A percentile compares a stretch with the other conserved stretches of the same genome.
These are phyloP conservation scores for Xyrichtys novacula DNA, from an alignment of 2,797 vertebrate species.

Conservation along the genomic window DNA sequence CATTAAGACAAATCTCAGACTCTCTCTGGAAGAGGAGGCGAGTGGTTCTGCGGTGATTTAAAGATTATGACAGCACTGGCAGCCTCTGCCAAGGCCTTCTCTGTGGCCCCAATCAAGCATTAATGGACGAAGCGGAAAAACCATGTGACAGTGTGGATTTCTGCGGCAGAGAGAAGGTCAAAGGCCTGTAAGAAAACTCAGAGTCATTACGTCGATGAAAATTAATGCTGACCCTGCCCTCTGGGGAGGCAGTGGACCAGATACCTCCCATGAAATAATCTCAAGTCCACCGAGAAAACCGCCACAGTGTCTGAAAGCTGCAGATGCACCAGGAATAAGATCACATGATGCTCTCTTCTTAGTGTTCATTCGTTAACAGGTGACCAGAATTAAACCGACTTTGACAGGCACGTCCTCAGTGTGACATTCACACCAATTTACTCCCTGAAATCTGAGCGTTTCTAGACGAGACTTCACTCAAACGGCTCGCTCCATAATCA, in stretches of 20 bases:
- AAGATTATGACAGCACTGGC: conserved; percentile 17
- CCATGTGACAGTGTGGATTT: conserved; percentile 22
- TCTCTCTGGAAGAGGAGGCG: not conserved
- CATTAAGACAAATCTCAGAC: conserved; percentile 8
- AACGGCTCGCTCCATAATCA: too few relatives aligned
- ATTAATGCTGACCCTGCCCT: conserved; percentile 37
- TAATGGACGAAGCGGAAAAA: conserved; percentile 31
- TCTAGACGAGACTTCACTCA: too few relatives aligned
- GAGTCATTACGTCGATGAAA: conserved; percentile 30
- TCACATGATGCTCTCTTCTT: not conserved
- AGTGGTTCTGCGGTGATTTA: conserved; percentile 24
- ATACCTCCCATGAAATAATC: not conserved
- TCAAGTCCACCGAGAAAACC: not conserved
- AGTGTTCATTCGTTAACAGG: not conserved
- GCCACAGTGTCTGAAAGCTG: not conserved
- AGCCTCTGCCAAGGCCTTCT: conserved; percentile 15
- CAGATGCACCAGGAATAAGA: not conserved
- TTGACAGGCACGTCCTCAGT: not conserved
- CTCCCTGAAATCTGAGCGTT: too few relatives aligned
- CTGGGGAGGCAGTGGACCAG: conserved; percentile 8
- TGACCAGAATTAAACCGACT: not conserved
- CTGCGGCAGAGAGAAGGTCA: conserved; percentile 19
- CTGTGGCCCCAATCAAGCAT: conserved; percentile 33
- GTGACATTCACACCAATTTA: too few relatives aligned
- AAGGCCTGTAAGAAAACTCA: conserved; percentile 15